phyloP scores from a whole-genome alignment of 1,140 invertebrate species.

The Propsilocerus akamusi region DNA sequence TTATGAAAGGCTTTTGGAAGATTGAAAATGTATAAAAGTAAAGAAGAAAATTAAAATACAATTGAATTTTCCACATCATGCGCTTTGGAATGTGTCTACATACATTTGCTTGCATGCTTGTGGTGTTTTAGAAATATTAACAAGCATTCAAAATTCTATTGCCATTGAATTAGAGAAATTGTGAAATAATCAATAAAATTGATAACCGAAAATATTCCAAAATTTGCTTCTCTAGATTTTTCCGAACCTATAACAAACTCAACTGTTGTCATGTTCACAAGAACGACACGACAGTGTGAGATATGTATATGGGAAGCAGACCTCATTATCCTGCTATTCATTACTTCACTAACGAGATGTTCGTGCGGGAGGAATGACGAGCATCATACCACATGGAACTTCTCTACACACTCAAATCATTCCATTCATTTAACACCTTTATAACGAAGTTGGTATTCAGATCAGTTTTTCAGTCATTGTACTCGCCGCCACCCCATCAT shows the following conservation, averaged over 20 bases:
- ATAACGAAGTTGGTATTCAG: slow-evolving; percentile 2
- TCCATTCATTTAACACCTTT: slow-evolving; percentile 1
- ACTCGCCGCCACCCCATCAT: not conserved
- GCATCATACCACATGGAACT: not conserved
- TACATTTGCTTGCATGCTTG: too few species aligned
- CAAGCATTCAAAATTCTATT: too few species aligned
- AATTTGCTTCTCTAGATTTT: slow-evolving; percentile 3
- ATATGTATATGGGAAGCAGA: slow-evolving; percentile 1
- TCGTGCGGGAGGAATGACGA: not conserved
- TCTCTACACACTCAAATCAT: not conserved
- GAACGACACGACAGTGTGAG: too few species aligned
- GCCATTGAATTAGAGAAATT: not conserved
- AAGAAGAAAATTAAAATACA: too few species aligned
- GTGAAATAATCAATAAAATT: slow-evolving; percentile 4
- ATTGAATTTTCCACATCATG: too few species aligned
- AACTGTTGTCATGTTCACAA: too few species aligned
- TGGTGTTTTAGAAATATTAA: too few species aligned
- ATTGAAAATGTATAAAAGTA: too few species aligned
- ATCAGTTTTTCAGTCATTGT: not conserved
- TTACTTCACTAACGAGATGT: too few species aligned
- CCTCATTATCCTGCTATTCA: slow-evolving; percentile 2
- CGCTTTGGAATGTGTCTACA: too few species aligned
- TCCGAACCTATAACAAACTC: too few species aligned
- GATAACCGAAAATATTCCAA: slow-evolving; percentile 1
- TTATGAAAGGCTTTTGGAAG: too few species aligned